Conservation (phyloP, 64 coral and sea anemone genomes). For the Montipora efflorescens region DNA sequence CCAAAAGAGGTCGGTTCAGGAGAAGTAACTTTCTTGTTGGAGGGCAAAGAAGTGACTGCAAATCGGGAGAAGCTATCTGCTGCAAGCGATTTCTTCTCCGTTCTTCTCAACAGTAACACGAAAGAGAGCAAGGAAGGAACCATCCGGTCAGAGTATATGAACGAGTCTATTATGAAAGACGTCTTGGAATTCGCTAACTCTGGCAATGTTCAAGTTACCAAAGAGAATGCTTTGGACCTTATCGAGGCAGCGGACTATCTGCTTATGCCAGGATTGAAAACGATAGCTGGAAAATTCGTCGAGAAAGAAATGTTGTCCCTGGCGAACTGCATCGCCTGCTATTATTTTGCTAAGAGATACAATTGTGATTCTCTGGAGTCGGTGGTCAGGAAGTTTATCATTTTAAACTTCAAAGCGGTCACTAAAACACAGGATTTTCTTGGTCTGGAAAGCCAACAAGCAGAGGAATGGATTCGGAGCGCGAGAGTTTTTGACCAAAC, state of each 20-base stretch:
- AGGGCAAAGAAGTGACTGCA: neutral
- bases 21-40: neutral
- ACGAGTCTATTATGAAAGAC: neutral
- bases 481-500: neutral
- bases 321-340: neutral
- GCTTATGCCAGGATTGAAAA: neutral
- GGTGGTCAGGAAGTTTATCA: neutral
- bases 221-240: neutral
- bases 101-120: constrained; percentile 3
- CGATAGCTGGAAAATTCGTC: neutral
- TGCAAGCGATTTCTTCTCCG: constrained; percentile 5
- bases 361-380: neutral
- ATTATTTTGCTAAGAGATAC: constrained; percentile 28
- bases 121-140: constrained; percentile 23
- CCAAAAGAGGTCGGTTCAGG: too few species aligned
- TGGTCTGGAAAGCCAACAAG: neutral
- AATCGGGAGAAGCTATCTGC: neutral
- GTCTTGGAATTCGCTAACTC: neutral
- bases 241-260: constrained; percentile 6
- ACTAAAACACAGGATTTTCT: constrained; percentile 19
- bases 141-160: neutral
- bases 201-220: neutral
- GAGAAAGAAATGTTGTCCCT: neutral
- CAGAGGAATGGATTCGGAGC: constrained; percentile 19
- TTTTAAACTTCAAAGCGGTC: neutral